Conservation (phyloP, 2,797 vertebrate species). For the Sebastes reedi region DNA sequence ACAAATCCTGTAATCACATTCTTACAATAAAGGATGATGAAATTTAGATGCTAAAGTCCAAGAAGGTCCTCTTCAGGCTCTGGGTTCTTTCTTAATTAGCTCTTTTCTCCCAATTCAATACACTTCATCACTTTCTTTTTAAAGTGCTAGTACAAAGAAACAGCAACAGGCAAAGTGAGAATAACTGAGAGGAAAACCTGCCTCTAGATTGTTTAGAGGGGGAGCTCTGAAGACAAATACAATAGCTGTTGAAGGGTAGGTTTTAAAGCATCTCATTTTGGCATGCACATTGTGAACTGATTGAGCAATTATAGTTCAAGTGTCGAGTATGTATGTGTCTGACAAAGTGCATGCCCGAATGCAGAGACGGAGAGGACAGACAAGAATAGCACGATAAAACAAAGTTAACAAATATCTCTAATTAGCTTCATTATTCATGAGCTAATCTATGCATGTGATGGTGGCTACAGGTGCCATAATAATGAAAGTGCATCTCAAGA, state of each 20-base stretch:
- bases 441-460: neutral
- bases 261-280: neutral
- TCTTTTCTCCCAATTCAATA: neutral
- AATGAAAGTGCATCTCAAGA: neutral
- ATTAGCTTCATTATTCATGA: neutral
- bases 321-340: neutral
- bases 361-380: neutral
- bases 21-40: neutral
- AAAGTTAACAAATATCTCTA: neutral
- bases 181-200: constrained; percentile 2
- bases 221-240: neutral
- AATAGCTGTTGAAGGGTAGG: neutral
- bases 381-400: neutral
- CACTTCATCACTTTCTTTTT: constrained; percentile 17
- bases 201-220: neutral
- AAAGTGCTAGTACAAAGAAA: neutral
- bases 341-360: neutral
- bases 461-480: constrained; percentile 4
- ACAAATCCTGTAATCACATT: neutral
- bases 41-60: neutral
- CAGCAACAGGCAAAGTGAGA: neutral
- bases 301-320: neutral
- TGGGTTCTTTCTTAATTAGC: neutral
- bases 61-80: neutral
- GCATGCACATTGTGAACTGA: constrained; percentile 12